Evolutionary conservation across 1,140 invertebrate genomes (phyloP), one percentile per base, ranked within the genome.

Genomic region (Procambarus clarkii): DNA sequence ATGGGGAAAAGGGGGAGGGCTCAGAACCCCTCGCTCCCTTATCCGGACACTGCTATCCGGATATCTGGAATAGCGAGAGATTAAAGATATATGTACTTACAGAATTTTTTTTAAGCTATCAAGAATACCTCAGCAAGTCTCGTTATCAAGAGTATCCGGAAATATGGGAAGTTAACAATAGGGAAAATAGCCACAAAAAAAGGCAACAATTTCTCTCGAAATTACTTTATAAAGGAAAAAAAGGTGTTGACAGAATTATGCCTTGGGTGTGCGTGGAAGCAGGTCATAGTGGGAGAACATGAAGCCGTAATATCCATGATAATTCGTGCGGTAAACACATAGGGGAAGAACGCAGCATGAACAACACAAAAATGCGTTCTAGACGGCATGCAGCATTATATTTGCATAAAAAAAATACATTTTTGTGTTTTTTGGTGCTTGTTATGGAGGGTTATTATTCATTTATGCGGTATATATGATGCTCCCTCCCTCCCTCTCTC

Each of bases 181-280:
- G n/a, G n/a, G n/a, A n/a, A n/a, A n/a, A n/a, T n/a, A n/a, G n/a
- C n/a, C n/a, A n/a, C n/a, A 80, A 48, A 83, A 83, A 11, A n/a
- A 44, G 13, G 69, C 44, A 83, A 69, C 48, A 34, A 69, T 83
- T 54, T 86, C 11, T 44, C 69, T 24, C 64, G 69, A 69, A 86
- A 76, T 86, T 86, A 54, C 83, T 77, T 48, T 46, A 48, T n/a
- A 69, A n/a, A n/a, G 9, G 9, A 71, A 71, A 71, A 71, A 74
- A 74, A 74, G 69, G 4, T 74, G 69, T 74, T 74, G 83, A 34
- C 34, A 74, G 83, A 86, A 77, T 76, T n/a, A 86, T 50, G 69
- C 83, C 69, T 76, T 86, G 69, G 18, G 45, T 54, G 64, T 86
- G 83, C 83, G 83, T 86, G 83, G 46, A 86, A 77, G 69, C 83